Evolutionary conservation across 2,113 vertebrate species (phyloP).

Genomic region (Ramphastos sulfuratus): DNA sequence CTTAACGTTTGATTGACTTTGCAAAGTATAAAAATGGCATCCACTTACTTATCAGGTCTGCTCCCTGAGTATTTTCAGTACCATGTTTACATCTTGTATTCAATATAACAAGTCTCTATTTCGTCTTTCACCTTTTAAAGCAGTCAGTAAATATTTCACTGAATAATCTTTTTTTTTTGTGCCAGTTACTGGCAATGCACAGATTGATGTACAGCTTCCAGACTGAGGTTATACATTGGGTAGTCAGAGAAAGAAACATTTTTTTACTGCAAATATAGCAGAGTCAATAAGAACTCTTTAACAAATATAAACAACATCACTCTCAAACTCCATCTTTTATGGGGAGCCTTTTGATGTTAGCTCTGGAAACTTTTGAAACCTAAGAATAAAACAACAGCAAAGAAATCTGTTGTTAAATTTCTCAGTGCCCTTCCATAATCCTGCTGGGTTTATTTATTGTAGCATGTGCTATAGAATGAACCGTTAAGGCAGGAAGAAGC

Average conservation of each 20-base stretch:
- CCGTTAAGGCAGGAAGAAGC: background rate
- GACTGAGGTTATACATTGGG: background rate
- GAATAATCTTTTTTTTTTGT: constrained; percentile 17
- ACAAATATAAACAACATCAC: background rate
- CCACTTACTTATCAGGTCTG: background rate
- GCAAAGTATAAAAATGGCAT: constrained; percentile 19
- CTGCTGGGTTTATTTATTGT: background rate
- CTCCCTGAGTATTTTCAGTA: background rate
- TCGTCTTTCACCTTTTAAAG: background rate
- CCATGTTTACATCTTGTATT: background rate
- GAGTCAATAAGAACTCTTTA: background rate
- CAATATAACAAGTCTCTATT: background rate
- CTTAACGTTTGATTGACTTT: constrained; percentile 37
- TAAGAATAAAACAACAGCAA: background rate
- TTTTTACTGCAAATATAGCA: background rate
- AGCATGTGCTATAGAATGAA: background rate
- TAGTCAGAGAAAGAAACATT: background rate
- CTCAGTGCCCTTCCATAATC: background rate
- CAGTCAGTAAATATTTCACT: constrained; percentile 20
- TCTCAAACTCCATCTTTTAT: background rate
- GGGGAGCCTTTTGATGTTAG: background rate
- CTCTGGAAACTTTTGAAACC: background rate
- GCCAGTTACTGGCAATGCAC: background rate
- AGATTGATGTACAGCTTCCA: background rate
- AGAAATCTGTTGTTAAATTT: background rate